phyloP scores from a whole-genome alignment of 2,888 invertebrate species.

The Mesorhabditis sp. region DNA sequence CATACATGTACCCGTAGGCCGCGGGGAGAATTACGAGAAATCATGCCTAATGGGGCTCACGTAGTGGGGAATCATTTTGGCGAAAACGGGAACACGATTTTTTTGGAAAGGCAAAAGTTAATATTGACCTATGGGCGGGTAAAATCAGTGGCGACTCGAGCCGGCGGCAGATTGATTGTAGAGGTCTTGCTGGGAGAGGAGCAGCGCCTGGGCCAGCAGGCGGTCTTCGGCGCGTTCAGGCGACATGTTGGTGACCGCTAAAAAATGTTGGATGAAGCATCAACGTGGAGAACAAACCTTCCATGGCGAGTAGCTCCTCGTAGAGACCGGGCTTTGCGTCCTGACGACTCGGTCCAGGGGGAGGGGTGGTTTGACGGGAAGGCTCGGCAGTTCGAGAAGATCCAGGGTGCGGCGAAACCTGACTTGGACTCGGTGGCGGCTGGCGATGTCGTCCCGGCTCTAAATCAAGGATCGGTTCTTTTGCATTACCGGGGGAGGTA shows the following conservation, averaged over 20 bases:
- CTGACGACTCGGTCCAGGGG: conserved; percentile 9
- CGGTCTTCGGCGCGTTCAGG: conserved; percentile 27
- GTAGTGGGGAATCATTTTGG: too few relatives aligned
- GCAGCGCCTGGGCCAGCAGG: conserved; percentile 38
- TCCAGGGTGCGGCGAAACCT: conserved; percentile 12
- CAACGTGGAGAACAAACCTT: conserved; percentile 9
- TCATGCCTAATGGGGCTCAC: too few relatives aligned
- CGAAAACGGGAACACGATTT: too few relatives aligned
- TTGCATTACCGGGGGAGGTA: too few relatives aligned
- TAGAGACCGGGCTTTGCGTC: conserved; percentile 28
- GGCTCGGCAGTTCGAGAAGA: conserved; percentile 1
- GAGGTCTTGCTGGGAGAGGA: conserved; percentile 46
- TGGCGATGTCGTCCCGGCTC: background rate
- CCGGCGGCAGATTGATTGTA: background rate
- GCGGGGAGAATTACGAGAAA: too few relatives aligned
- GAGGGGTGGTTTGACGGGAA: background rate
- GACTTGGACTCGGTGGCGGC: background rate
- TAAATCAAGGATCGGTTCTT: too few relatives aligned
- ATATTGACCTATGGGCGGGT: background rate
- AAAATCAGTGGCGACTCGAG: background rate
- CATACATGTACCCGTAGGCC: too few relatives aligned
- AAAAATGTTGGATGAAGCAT: background rate
- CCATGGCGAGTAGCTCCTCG: conserved; percentile 39
- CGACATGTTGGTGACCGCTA: background rate
- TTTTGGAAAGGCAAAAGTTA: background rate